A percentile compares a stretch with the other conserved stretches of the same genome.
Evolutionary conservation across 2,113 vertebrate genomes (phyloP).

Genomic region (Dicrurus megarhynchus): DNA sequence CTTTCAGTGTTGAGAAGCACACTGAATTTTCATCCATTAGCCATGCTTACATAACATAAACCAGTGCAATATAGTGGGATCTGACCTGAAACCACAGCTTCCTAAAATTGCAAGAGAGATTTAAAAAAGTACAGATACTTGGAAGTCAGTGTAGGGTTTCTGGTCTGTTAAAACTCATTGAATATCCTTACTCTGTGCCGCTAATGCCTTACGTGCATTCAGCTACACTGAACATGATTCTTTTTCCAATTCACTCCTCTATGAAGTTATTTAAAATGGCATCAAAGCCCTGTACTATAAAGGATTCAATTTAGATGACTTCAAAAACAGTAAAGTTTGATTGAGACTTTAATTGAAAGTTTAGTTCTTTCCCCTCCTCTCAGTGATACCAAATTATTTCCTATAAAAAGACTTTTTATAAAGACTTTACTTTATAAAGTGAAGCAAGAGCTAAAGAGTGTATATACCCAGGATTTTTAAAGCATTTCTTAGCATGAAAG

Average conservation of each 20-base stretch:
- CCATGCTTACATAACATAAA: background rate
- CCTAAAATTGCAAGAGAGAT: background rate
- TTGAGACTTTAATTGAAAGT: slow-evolving; percentile 24
- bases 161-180: background rate
- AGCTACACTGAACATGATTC: background rate
- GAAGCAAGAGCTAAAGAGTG: background rate
- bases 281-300: background rate
- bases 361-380: slow-evolving; percentile 3
- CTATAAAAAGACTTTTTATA: background rate
- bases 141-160: background rate
- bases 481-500: background rate
- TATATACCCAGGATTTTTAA: background rate
- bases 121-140: background rate
- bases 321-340: slow-evolving; percentile 5
- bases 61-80: background rate
- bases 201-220: background rate
- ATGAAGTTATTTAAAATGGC: slow-evolving; percentile 3
- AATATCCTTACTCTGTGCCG: background rate
- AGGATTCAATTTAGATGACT: slow-evolving; percentile 12
- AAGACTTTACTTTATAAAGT: background rate
- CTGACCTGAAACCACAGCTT: background rate
- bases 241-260: background rate
- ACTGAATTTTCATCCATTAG: background rate
- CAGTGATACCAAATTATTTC: background rate
- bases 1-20: background rate